Percentiles rank a stretch among this genome's conserved stretches.
These are phyloP conservation scores for Erethizon dorsatum DNA, from an alignment of 2,797 vertebrate species.

Conservation along the genomic window DNA sequence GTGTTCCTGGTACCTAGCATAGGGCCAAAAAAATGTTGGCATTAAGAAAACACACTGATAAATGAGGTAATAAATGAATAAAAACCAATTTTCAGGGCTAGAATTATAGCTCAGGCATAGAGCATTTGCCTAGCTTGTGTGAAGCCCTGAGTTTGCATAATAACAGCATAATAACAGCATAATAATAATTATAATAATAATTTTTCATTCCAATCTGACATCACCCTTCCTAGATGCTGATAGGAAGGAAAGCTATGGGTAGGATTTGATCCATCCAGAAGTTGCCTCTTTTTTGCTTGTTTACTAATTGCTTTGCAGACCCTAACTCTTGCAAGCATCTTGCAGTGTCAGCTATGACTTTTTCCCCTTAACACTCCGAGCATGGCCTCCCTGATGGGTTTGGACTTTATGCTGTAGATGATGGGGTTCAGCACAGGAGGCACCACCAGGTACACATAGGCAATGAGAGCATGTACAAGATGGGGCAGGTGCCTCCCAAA, in stretches of 20 bases:
- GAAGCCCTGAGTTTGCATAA: no score
- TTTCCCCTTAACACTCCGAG: no score
- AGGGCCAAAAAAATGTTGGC: not conserved
- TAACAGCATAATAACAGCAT: no score
- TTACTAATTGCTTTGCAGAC: not conserved
- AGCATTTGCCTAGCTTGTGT: no score
- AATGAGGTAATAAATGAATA: not conserved
- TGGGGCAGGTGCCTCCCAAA: no score
- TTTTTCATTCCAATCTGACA: not conserved
- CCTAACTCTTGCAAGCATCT: not conserved
- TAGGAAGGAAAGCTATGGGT: not conserved
- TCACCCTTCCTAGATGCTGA: not conserved
- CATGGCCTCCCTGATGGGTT: no score
- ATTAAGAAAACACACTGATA: not conserved
- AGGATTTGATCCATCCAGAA: not conserved
- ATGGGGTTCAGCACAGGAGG: no score
- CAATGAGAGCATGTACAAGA: no score
- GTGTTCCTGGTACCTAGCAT: not conserved
- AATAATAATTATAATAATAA: not conserved
- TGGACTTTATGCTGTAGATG: no score
- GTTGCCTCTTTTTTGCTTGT: not conserved
- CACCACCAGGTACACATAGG: no score
- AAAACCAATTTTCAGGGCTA: not conserved
- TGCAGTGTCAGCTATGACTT: not conserved
- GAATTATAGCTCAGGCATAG: not conserved